A percentile compares a stretch with the other conserved stretches of the same genome.
These are phyloP conservation scores for Corythoichthys haematopterus DNA, from an alignment of 2,113 vertebrate species.

Conservation along the genomic window DNA sequence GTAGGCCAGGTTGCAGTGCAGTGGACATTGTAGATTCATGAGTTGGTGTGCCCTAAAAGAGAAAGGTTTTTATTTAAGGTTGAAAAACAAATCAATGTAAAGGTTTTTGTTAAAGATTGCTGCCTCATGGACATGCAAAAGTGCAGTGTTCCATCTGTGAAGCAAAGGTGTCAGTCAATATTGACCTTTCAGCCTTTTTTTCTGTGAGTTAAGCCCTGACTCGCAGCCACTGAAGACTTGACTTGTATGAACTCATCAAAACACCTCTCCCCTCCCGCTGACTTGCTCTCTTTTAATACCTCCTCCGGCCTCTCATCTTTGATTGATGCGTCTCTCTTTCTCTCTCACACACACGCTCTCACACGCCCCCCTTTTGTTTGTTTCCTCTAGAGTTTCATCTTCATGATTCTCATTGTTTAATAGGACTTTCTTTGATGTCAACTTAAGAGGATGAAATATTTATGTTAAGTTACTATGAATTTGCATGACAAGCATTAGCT, in stretches of 20 bases:
- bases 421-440: conserved; percentile 21
- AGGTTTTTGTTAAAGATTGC: conserved; percentile 34
- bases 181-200: conserved; percentile 58
- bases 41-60: background rate
- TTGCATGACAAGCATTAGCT: conserved; percentile 16
- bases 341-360: background rate
- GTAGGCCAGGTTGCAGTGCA: background rate
- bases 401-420: conserved; percentile 19
- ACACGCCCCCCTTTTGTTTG: conserved; percentile 20
- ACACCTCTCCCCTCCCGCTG: conserved; percentile 37
- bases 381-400: conserved; percentile 16
- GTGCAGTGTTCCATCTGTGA: conserved; percentile 18
- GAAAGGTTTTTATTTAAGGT: conserved; percentile 15
- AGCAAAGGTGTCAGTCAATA: conserved; percentile 50
- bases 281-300: conserved; percentile 32
- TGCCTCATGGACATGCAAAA: conserved; percentile 36
- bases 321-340: conserved; percentile 36
- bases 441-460: conserved; percentile 25
- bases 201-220: conserved; percentile 47
- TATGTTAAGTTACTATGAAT: conserved; percentile 15
- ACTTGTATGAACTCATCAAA: conserved; percentile 59
- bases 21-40: conserved; percentile 1
- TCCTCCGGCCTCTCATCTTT: conserved; percentile 44
- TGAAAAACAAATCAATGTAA: conserved; percentile 23
- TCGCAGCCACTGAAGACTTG: conserved; percentile 51